Evolutionary conservation across 2,797 vertebrate species (phyloP).

Genomic region (Sparus aurata): DNA sequence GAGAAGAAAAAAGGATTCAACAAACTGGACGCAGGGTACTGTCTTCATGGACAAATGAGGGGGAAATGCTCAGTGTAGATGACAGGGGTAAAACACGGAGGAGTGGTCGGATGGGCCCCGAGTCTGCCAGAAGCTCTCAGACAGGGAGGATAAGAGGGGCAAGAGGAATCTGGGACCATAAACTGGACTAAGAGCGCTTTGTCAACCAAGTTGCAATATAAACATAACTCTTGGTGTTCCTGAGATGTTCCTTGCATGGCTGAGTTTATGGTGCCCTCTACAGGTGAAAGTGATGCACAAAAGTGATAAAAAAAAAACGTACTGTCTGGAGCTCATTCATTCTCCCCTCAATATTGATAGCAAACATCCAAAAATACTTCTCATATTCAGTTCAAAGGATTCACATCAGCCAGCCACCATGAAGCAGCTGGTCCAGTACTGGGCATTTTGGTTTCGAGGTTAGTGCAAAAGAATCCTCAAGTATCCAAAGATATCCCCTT

Average conservation of each 20-base stretch:
- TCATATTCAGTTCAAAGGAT: conserved; percentile 23
- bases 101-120: conserved; percentile 17
- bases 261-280: conserved; percentile 74
- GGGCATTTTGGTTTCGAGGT: conserved; percentile 6
- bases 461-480: conserved; percentile 20
- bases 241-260: neutral
- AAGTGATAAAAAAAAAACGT: neutral
- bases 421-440: conserved; percentile 17
- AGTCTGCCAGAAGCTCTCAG: conserved; percentile 22
- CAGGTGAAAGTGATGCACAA: conserved; percentile 42
- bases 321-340: neutral
- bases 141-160: conserved; percentile 22
- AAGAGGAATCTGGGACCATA: conserved; percentile 36
- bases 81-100: neutral
- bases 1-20: neutral
- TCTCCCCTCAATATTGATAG: conserved; percentile 2
- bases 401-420: conserved; percentile 10
- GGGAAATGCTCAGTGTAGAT: conserved; percentile 12
- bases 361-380: conserved; percentile 12
- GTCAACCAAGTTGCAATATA: neutral
- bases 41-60: conserved; percentile 49
- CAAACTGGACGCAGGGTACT: neutral
- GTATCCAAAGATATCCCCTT: conserved; percentile 25
- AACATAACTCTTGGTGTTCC: conserved; percentile 2
- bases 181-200: conserved; percentile 30